Conservation (phyloP, 2,888 invertebrate species). For the Lordiphosa andalusiaca region DNA sequence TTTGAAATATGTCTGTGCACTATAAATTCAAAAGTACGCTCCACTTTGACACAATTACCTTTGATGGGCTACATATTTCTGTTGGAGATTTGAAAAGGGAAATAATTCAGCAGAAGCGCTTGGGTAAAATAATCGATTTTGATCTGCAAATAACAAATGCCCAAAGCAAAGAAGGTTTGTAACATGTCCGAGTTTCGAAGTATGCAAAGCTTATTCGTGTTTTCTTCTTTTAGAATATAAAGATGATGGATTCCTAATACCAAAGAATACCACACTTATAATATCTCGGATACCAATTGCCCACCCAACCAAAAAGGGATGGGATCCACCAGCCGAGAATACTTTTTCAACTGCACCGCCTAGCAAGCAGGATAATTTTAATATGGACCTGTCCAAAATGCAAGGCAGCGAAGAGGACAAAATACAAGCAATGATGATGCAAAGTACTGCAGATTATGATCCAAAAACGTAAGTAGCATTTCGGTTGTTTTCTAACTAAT, state of each 20-base stretch:
- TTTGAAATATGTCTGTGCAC: slow-evolving; percentile 91
- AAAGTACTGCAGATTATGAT: slow-evolving; percentile 98
- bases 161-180: slow-evolving; percentile 95
- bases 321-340: slow-evolving; percentile 83
- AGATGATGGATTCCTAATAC: slow-evolving; percentile 94
- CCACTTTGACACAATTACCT: slow-evolving; percentile 97
- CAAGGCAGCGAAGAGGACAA: slow-evolving; percentile 98
- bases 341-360: slow-evolving; percentile 36
- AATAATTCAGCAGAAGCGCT: slow-evolving; percentile 96
- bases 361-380: slow-evolving; percentile 81
- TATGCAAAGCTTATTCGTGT: not conserved
- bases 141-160: slow-evolving; percentile 98
- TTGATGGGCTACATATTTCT: slow-evolving; percentile 98
- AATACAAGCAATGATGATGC: slow-evolving; percentile 98
- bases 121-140: slow-evolving; percentile 96
- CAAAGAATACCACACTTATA: slow-evolving; percentile 97
- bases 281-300: slow-evolving; percentile 95
- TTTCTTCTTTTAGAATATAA: slow-evolving; percentile 87
- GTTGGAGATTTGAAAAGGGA: slow-evolving; percentile 96
- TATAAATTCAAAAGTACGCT: slow-evolving; percentile 99
- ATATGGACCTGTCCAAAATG: slow-evolving; percentile 92
- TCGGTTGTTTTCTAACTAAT: not conserved
- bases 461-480: slow-evolving; percentile 91
- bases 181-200: not conserved
- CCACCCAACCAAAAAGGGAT: slow-evolving; percentile 88